A percentile compares a stretch with the other conserved stretches of the same genome.
phyloP scores from a whole-genome alignment of 2,888 invertebrate genomes.

The Leucoma salicis region DNA sequence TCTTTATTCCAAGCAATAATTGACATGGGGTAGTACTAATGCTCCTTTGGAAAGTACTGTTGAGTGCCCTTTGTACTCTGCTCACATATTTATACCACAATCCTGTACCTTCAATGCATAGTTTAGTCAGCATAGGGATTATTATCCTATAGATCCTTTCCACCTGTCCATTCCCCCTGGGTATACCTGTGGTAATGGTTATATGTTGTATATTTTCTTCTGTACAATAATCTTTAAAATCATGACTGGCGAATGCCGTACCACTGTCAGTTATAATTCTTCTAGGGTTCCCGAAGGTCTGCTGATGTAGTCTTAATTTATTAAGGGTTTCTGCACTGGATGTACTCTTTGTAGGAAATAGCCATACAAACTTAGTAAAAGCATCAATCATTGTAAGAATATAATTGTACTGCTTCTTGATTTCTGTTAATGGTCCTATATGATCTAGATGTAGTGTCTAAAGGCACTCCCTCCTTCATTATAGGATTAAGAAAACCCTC shows the following conservation, averaged over 20 bases:
- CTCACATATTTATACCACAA: slow-evolving; percentile 13
- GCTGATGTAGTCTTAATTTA: neutral
- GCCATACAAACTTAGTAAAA: slow-evolving; percentile 51
- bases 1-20: slow-evolving; percentile 19
- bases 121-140: slow-evolving; percentile 7
- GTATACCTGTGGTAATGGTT: slow-evolving; percentile 1
- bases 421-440: neutral
- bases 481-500: slow-evolving; percentile 30
- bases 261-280: slow-evolving; percentile 7
- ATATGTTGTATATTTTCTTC: slow-evolving; percentile 1
- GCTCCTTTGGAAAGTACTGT: slow-evolving; percentile 10
- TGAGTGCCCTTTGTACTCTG: slow-evolving; percentile 5
- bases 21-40: slow-evolving; percentile 25
- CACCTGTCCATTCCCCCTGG: slow-evolving; percentile 1
- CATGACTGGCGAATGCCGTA: slow-evolving; percentile 6
- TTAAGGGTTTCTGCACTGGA: slow-evolving; percentile 38
- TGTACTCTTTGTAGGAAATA: slow-evolving; percentile 42
- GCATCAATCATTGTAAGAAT: slow-evolving; percentile 36
- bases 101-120: slow-evolving; percentile 7
- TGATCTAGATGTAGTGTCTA: neutral
- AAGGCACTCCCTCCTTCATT: slow-evolving; percentile 38
- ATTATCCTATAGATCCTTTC: slow-evolving; percentile 10
- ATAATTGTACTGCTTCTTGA: too few relatives aligned
- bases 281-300: slow-evolving; percentile 9
- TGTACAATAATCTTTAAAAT: slow-evolving; percentile 8